These are phyloP conservation scores for Phylloscopus whistleri DNA, from an alignment of 2,113 vertebrate genomes.

Conservation along the genomic window DNA sequence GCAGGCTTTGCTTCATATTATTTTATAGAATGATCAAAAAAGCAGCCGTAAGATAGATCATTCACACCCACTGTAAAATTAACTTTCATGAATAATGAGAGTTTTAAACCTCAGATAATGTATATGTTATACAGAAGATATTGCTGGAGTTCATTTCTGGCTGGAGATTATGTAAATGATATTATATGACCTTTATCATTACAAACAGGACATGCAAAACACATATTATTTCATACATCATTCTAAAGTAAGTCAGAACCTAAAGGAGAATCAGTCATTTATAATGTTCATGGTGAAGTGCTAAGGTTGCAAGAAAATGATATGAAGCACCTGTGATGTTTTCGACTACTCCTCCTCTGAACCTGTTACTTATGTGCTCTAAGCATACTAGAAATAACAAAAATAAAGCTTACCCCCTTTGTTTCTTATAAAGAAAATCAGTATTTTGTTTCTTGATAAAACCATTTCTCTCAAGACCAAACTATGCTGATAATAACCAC, in stretches of 20 bases:
- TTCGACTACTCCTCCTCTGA: constrained; percentile 66
- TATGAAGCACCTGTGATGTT: constrained; percentile 71
- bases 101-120: constrained; percentile 82
- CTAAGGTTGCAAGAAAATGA: constrained; percentile 80
- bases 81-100: constrained; percentile 89
- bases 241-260: constrained; percentile 77
- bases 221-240: constrained; percentile 94
- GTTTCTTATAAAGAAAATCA: not conserved
- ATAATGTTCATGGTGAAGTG: constrained; percentile 82
- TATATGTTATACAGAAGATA: constrained; percentile 80
- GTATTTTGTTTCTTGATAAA: not conserved
- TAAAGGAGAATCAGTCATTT: constrained; percentile 85
- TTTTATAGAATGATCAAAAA: constrained; percentile 86
- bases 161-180: constrained; percentile 90
- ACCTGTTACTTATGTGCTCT: constrained; percentile 65
- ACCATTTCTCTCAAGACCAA: not conserved
- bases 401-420: not conserved
- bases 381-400: constrained; percentile 3
- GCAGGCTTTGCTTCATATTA: constrained; percentile 83
- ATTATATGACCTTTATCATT: constrained; percentile 91
- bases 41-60: constrained; percentile 81
- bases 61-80: constrained; percentile 86
- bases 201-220: constrained; percentile 83
- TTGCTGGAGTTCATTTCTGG: constrained; percentile 81
- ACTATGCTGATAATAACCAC: not conserved